These are phyloP conservation scores for Epinephelus coioides DNA, from an alignment of 2,797 vertebrate genomes.

Conservation along the genomic window DNA sequence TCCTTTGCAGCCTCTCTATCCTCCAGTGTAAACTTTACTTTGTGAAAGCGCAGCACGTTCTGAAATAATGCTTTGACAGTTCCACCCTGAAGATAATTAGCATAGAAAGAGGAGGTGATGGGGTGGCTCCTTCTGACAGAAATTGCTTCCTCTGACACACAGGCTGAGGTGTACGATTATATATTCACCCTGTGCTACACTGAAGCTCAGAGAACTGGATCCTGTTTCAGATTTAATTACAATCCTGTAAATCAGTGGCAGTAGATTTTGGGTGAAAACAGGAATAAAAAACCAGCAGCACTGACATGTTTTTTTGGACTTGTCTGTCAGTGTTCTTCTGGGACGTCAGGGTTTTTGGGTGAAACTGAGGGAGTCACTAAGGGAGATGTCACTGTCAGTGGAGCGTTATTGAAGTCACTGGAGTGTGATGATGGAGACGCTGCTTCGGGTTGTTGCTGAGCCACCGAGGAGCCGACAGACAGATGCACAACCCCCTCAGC, in stretches of 20 bases:
- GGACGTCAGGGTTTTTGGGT: conserved; percentile 30
- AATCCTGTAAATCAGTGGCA: background rate
- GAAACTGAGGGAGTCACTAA: conserved; percentile 35
- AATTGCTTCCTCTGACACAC: conserved; percentile 39
- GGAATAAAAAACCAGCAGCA: background rate
- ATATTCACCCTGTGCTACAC: conserved; percentile 23
- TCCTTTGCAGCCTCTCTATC: conserved; percentile 26
- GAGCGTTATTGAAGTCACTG: conserved; percentile 55
- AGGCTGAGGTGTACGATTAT: conserved; percentile 6
- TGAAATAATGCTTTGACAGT: conserved; percentile 42
- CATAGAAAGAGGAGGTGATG: conserved; percentile 23
- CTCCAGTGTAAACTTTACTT: conserved; percentile 37
- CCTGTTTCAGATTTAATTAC: conserved; percentile 18
- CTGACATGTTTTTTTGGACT: background rate
- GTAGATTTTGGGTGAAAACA: conserved; percentile 1
- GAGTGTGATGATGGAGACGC: conserved; percentile 62
- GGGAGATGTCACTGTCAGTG: conserved; percentile 38
- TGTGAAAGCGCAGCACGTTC: conserved; percentile 36
- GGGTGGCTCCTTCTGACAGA: conserved; percentile 23
- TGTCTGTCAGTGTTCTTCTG: conserved; percentile 27
- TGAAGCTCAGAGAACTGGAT: conserved; percentile 12
- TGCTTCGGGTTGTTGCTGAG: conserved; percentile 49
- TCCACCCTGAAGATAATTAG: conserved; percentile 50
- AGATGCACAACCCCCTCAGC: conserved; percentile 35
- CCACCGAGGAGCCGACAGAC: conserved; percentile 50